A percentile compares a stretch with the other conserved stretches of the same genome.
Conservation (phyloP, 2,888 invertebrate genomes). For the Cheilosia vernalis region DNA sequence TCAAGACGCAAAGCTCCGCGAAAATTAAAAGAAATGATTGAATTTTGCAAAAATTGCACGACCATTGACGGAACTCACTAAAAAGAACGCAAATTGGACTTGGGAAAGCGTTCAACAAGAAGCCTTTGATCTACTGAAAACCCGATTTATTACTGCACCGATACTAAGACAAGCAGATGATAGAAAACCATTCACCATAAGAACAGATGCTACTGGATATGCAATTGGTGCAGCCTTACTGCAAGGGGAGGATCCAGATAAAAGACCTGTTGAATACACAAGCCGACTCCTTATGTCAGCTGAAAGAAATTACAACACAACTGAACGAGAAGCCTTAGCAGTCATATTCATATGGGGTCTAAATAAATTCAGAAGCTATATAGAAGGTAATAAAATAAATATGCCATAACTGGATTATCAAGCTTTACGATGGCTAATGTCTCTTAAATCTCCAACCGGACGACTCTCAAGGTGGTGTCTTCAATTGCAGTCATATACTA, state of each 20-base stretch:
- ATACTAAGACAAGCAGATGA: constrained; percentile 20
- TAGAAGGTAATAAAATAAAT: constrained; percentile 21
- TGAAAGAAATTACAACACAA: too few relatives aligned
- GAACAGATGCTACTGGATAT: constrained; percentile 56
- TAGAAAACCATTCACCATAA: neutral
- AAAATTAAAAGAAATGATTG: constrained; percentile 12
- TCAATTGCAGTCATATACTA: constrained; percentile 79
- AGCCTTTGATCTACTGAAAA: constrained; percentile 11
- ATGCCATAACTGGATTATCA: constrained; percentile 38
- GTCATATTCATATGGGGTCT: constrained; percentile 73
- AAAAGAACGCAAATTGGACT: constrained; percentile 76
- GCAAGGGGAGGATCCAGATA: constrained; percentile 69
- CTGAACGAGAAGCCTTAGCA: too few relatives aligned
- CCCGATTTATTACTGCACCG: constrained; percentile 69
- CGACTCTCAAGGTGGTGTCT: constrained; percentile 83
- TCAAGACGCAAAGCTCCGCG: neutral
- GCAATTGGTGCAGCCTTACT: constrained; percentile 73
- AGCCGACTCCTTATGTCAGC: too few relatives aligned
- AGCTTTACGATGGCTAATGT: constrained; percentile 83
- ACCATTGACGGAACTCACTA: constrained; percentile 76
- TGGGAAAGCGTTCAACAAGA: constrained; percentile 70
- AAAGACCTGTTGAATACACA: constrained; percentile 76
- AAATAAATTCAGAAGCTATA: constrained; percentile 32
- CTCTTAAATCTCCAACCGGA: constrained; percentile 81
- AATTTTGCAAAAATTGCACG: constrained; percentile 76